Evolutionary conservation across 2,797 vertebrate genomes (phyloP), one percentile per base, ranked within the genome.

Genomic region (Myripristis murdjan): DNA sequence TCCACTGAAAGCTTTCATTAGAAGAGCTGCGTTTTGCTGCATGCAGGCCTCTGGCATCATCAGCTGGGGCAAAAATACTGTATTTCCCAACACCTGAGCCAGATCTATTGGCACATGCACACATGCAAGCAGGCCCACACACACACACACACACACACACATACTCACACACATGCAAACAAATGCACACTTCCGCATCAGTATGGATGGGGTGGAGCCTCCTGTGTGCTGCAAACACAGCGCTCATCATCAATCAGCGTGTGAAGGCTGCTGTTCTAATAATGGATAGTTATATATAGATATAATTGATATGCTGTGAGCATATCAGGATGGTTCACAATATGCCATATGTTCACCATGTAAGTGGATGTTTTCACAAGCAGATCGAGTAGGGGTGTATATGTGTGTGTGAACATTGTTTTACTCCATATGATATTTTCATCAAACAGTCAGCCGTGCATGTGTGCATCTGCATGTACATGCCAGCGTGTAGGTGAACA

Each of bases 211-310:
- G 26, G n/a, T n/a, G n/a, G n/a, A n/a, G n/a, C n/a, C 7, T 20
- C 18, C 18, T 44, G 3, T 11, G 46, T 7, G n/a, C 9, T 8
- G 8, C 46, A 18, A 48, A 5, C 10, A 26, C n/a, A 28, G 5
- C 53, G 15, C 33, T 37, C 18, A 8, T 47, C 43, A 73, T 60
- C 22, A 49, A 43, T 68, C 59, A 56, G 24, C 14, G n/a, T n/a
- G 22, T 31, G 14, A 49, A 37, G 11, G 20, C 43, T 22, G 14
- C 41, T 56, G 41, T 5, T 51, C n/a, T 60, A 43, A 37, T 62
- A 5, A 46, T 59, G 6, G 10, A 44, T 4, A 15, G 20, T 15
- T 15, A 43, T 31, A 26, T 1, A 22, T 24, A 37, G 11, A 62
- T 18, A 39, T n/a, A 14, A 24, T 15, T 51, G 31, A 26, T 24